Conservation (phyloP, 2,113 vertebrate species). For the Anolis sagrei region DNA sequence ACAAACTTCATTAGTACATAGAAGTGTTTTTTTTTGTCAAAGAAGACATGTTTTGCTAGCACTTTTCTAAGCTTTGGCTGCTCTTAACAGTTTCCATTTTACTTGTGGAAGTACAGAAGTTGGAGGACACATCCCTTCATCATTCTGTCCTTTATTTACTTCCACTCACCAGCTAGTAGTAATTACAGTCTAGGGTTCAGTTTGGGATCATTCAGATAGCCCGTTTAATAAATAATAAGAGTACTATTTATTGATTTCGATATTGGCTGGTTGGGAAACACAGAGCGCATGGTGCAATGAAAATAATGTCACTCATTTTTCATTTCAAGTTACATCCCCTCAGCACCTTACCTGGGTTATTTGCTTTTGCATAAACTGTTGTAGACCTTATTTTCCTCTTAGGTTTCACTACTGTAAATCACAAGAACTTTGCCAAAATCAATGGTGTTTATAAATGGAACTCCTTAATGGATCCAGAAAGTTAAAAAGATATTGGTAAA, state of each 20-base stretch:
- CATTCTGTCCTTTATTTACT: conserved; percentile 36
- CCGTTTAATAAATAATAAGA: conserved; percentile 36
- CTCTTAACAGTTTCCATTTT: not conserved
- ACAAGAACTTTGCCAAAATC: not conserved
- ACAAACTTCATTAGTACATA: not conserved
- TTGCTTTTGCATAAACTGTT: conserved; percentile 2
- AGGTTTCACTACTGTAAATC: not conserved
- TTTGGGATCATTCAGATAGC: conserved; percentile 49
- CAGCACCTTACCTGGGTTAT: not conserved
- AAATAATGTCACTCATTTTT: not conserved
- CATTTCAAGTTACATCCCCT: not conserved
- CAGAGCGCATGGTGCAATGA: not conserved
- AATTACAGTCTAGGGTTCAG: conserved; percentile 55
- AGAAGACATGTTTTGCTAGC: not conserved
- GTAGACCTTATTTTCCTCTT: not conserved
- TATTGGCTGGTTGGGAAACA: not conserved
- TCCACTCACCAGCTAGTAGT: conserved; percentile 45
- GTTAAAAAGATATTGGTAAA: conserved; percentile 31
- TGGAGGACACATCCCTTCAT: conserved; percentile 28
- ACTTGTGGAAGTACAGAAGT: conserved; percentile 28
- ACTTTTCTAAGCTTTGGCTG: not conserved
- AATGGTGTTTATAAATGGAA: not conserved
- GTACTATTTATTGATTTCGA: conserved; percentile 6
- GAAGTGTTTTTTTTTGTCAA: not conserved
- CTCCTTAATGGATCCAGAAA: not conserved